Conservation (phyloP, 2,888 invertebrate species). For the Nomada hirtipes region DNA sequence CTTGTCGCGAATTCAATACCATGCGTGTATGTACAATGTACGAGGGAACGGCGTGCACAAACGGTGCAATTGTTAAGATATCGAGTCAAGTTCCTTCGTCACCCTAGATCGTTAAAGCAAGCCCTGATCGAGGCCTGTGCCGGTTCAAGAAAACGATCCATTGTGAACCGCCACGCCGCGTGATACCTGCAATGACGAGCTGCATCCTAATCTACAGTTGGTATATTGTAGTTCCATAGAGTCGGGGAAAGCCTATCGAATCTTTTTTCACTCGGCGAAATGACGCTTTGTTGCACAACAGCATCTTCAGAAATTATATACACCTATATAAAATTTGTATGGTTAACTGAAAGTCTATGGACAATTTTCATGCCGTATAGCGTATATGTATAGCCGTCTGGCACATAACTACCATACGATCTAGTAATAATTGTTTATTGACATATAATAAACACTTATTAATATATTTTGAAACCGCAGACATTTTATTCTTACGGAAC, state of each 20-base stretch:
- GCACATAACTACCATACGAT: too few relatives aligned
- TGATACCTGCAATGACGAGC: constrained; percentile 58
- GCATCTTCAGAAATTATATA: neutral
- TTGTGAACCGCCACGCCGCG: constrained; percentile 46
- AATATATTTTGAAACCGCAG: too few relatives aligned
- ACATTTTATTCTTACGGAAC: too few relatives aligned
- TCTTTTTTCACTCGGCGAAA: neutral
- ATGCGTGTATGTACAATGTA: constrained; percentile 6
- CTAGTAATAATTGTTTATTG: too few relatives aligned
- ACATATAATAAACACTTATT: too few relatives aligned
- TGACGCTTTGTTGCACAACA: constrained; percentile 1
- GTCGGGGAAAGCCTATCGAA: neutral
- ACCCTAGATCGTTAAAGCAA: constrained; percentile 42
- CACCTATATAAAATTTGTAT: too few relatives aligned
- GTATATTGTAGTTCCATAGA: constrained; percentile 30
- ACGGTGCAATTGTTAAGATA: constrained; percentile 48
- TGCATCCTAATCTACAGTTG: constrained; percentile 61
- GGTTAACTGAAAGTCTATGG: too few relatives aligned
- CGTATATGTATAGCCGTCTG: too few relatives aligned
- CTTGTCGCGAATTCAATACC: constrained; percentile 27
- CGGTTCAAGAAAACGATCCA: constrained; percentile 42
- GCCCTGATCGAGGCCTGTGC: constrained; percentile 28
- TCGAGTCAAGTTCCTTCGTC: constrained; percentile 49
- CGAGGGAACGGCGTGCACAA: constrained; percentile 22
- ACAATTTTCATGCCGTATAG: too few relatives aligned